A percentile compares a stretch with the other conserved stretches of the same genome.
Evolutionary conservation across 2,113 vertebrate genomes (phyloP).

Genomic region (Strix aluco): DNA sequence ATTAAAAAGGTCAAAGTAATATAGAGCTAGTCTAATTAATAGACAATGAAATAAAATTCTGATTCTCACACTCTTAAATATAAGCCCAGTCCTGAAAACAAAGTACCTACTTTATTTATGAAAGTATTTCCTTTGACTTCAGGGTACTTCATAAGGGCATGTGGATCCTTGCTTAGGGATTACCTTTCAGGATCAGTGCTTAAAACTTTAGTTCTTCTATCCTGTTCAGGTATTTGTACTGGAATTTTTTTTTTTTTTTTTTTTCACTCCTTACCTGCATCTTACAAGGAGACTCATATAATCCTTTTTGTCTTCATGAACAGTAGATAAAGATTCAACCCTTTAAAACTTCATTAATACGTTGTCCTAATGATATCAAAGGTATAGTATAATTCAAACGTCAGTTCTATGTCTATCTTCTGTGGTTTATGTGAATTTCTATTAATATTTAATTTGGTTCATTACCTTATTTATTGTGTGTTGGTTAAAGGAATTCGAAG

Average conservation of each 20-base stretch:
- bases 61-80: slow-evolving; percentile 58
- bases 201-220: not conserved
- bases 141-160: not conserved
- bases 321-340: slow-evolving; percentile 42
- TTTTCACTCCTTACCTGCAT: not conserved
- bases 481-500: slow-evolving; percentile 65
- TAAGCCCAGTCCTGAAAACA: slow-evolving; percentile 37
- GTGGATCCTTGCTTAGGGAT: not conserved
- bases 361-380: slow-evolving; percentile 59
- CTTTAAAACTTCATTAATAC: slow-evolving; percentile 60
- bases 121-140: slow-evolving; percentile 19
- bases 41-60: slow-evolving; percentile 77
- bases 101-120: slow-evolving; percentile 46
- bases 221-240: not conserved
- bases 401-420: slow-evolving; percentile 42
- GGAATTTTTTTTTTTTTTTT: not conserved
- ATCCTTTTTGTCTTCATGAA: slow-evolving; percentile 28
- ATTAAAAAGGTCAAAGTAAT: slow-evolving; percentile 84
- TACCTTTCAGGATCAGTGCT: not conserved
- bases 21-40: slow-evolving; percentile 76
- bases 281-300: not conserved
- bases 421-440: slow-evolving; percentile 57
- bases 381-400: slow-evolving; percentile 31
- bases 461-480: slow-evolving; percentile 71
- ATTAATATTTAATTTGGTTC: slow-evolving; percentile 70